Percentiles rank a stretch among this genome's conserved stretches.
Evolutionary conservation across 2,888 invertebrate genomes (phyloP).

Genomic region (Caenorhabditis sp.): DNA sequence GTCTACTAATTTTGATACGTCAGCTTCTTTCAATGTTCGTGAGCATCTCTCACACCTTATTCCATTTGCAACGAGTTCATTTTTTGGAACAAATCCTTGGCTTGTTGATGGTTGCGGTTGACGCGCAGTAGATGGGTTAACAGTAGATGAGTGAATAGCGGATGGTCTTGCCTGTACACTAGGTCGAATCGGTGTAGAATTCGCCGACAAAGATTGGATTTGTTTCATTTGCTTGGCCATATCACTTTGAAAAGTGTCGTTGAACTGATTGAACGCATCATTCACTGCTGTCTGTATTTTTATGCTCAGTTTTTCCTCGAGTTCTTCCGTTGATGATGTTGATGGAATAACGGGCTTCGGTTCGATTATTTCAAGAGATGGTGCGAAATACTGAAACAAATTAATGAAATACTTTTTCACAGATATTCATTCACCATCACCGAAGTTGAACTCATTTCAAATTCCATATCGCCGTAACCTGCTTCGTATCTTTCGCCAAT

Average conservation of each 20-base stretch:
- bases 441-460: not conserved
- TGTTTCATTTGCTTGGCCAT: not conserved
- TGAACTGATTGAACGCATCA: not conserved
- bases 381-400: not conserved
- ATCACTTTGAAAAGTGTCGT: not conserved
- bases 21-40: not conserved
- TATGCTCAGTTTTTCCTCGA: not conserved
- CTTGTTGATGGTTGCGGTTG: no score
- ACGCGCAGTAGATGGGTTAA: not conserved
- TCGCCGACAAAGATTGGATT: not conserved
- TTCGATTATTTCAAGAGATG: not conserved
- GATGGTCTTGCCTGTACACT: not conserved
- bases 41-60: slow-evolving; percentile 19
- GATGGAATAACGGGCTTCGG: not conserved
- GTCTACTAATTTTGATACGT: slow-evolving; percentile 8
- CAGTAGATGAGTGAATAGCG: not conserved
- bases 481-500: no score
- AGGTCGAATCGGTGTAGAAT: not conserved
- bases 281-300: not conserved
- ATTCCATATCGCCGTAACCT: not conserved
- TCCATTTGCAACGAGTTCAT: slow-evolving; percentile 31
- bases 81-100: slow-evolving; percentile 12
- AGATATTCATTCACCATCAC: not conserved
- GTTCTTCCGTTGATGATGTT: not conserved
- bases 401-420: not conserved